Percentiles rank a stretch among this genome's conserved stretches.
Conservation (phyloP, 2,888 invertebrate species). For the Actias luna region DNA sequence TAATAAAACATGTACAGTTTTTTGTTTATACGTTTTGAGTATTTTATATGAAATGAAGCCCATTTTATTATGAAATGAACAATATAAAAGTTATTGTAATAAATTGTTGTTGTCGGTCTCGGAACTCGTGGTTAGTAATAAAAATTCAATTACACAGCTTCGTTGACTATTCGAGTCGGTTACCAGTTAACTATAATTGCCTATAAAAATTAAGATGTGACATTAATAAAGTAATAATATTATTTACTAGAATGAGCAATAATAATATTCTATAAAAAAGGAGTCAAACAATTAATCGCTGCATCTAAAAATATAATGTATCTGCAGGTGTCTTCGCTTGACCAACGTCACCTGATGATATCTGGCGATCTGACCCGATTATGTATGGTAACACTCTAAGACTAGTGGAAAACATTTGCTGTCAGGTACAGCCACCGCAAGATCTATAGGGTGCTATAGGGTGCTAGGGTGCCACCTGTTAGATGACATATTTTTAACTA, state of each 20-base stretch:
- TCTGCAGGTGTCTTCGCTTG: no score
- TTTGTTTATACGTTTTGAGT: background rate
- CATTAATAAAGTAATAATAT: background rate
- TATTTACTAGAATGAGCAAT: background rate
- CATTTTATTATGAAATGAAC: conserved; percentile 20
- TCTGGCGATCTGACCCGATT: no score
- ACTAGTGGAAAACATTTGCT: no score
- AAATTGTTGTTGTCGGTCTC: conserved; percentile 3
- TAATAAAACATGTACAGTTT: background rate
- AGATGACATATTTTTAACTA: no score
- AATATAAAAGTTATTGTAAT: conserved; percentile 9
- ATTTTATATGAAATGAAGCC: background rate
- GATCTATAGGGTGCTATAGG: no score
- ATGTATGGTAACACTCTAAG: no score
- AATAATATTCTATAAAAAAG: background rate
- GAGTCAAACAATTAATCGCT: background rate
- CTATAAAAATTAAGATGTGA: conserved; percentile 6
- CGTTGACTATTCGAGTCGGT: background rate
- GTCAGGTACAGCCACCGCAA: no score
- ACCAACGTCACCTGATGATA: no score
- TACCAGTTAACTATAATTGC: conserved; percentile 11
- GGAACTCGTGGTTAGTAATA: conserved; percentile 4
- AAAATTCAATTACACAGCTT: conserved; percentile 7
- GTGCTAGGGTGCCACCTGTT: no score
- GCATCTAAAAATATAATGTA: background rate